phyloP scores from a whole-genome alignment of 2,888 invertebrate species.

The Chloroclystis v-ata region DNA sequence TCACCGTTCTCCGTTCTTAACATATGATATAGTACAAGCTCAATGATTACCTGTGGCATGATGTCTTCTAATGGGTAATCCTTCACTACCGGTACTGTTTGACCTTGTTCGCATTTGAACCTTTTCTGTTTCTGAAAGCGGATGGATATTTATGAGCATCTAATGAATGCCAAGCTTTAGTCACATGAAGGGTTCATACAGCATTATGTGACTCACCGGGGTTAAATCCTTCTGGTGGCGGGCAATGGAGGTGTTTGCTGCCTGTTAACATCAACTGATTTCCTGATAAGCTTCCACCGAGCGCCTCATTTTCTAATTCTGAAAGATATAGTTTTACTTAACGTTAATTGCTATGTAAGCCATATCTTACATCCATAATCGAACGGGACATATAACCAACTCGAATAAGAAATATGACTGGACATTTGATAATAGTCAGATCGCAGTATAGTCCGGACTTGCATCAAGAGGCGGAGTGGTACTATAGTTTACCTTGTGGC shows the following conservation, averaged over 20 bases:
- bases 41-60: constrained; percentile 70
- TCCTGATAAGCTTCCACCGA: constrained; percentile 81
- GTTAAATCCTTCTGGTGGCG: constrained; percentile 82
- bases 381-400: too few species aligned
- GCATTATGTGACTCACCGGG: constrained; percentile 48
- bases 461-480: too few species aligned
- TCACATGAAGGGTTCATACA: neutral
- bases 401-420: too few species aligned
- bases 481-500: constrained; percentile 38
- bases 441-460: too few species aligned
- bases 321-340: constrained; percentile 25
- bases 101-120: constrained; percentile 77
- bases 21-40: constrained; percentile 22
- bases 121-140: constrained; percentile 70
- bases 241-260: constrained; percentile 88
- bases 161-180: constrained; percentile 27
- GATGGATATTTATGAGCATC: constrained; percentile 27
- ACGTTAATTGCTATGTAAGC: neutral
- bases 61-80: constrained; percentile 77
- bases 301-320: constrained; percentile 72
- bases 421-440: too few species aligned
- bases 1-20: constrained; percentile 22
- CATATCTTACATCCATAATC: too few species aligned
- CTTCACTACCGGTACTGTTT: constrained; percentile 77
- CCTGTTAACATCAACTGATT: constrained; percentile 88